Base-by-base conservation (phyloP, 2,797 vertebrate species). In the Amphiprion clarkii region DNA sequence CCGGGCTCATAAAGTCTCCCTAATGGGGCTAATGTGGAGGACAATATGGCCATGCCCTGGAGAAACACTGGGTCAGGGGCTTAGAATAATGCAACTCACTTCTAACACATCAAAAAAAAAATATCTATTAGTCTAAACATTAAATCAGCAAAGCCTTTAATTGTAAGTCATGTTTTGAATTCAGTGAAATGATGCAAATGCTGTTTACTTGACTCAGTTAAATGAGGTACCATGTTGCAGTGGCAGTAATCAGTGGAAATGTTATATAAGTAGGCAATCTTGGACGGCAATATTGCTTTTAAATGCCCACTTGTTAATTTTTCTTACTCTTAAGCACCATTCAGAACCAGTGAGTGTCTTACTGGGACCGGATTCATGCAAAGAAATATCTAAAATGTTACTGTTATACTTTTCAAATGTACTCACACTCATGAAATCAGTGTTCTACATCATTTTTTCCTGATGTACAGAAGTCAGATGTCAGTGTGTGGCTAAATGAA, bases 21-120 rank as follows among this genome's bases (percentile, higher is more conserved):
- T 81, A 78, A 87, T 78, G 71, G 76, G 76, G 54, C 75, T 82
- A 88, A 88, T 71, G 81, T 81, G 84, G 82, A 25, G 71, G 75
- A 85, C 84, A 86, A 87, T 77, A 67, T 56, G 36, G 63, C 66
- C 65, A 16, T 69, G 67, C 71, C 73, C 66, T 19, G 16, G 25
- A 66, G 66, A 63, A 59, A 9, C 19, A 48, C 42, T 46, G 61
- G 79, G 75, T 84, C 87, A 88, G 70, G 12, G 78, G 68, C 60
- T 59, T 61, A 52, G 68, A 70, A 83, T 75, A 86, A 87, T 63
- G 55, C 79, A 71, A 54, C 51, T 57, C 67, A 61, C 64, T 62
- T 73, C 12, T 59, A 76, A 63, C 59, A 78, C 44, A 62, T 67
- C 63, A 74, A 77, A 25, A 63, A 74, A 77, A 25, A 67, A 61